These are phyloP conservation scores for Oxytorus armatus DNA, from an alignment of 2,888 invertebrate genomes.

Conservation along the genomic window DNA sequence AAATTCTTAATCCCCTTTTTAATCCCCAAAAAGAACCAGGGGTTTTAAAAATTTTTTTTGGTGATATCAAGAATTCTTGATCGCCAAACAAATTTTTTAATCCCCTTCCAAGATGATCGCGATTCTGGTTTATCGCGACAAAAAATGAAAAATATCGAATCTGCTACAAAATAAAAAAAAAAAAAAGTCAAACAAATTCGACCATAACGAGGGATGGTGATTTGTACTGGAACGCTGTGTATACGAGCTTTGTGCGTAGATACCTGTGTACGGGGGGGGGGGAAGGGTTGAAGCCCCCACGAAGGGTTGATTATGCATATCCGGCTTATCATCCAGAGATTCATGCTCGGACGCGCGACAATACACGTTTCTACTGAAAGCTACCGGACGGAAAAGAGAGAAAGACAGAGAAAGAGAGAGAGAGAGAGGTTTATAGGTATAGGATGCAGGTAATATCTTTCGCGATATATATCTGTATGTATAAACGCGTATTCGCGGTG, in stretches of 20 bases:
- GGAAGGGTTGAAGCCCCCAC: slow-evolving; percentile 11
- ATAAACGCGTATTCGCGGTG: slow-evolving; percentile 9
- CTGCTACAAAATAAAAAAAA: not conserved
- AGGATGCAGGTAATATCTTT: slow-evolving; percentile 28
- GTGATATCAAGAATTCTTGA: no score
- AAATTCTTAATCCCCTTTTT: no score
- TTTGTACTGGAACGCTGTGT: not conserved
- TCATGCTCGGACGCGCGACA: slow-evolving; percentile 65
- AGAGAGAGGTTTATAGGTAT: slow-evolving; percentile 19
- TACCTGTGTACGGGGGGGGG: slow-evolving; percentile 9
- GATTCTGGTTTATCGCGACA: not conserved
- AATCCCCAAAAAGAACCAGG: no score
- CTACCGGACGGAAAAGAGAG: slow-evolving; percentile 60
- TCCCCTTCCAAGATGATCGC: no score
- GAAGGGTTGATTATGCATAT: slow-evolving; percentile 72
- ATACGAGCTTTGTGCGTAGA: not conserved
- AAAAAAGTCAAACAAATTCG: not conserved
- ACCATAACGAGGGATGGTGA: no score
- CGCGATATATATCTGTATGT: not conserved
- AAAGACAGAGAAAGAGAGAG: slow-evolving; percentile 45
- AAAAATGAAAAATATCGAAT: not conserved
- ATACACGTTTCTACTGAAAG: slow-evolving; percentile 67
- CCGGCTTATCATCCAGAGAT: slow-evolving; percentile 68
- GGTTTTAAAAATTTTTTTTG: no score
- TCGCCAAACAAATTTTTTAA: no score